These are phyloP conservation scores for Pagetopsis macropterus DNA, from an alignment of 2,797 vertebrate genomes.

Conservation along the genomic window DNA sequence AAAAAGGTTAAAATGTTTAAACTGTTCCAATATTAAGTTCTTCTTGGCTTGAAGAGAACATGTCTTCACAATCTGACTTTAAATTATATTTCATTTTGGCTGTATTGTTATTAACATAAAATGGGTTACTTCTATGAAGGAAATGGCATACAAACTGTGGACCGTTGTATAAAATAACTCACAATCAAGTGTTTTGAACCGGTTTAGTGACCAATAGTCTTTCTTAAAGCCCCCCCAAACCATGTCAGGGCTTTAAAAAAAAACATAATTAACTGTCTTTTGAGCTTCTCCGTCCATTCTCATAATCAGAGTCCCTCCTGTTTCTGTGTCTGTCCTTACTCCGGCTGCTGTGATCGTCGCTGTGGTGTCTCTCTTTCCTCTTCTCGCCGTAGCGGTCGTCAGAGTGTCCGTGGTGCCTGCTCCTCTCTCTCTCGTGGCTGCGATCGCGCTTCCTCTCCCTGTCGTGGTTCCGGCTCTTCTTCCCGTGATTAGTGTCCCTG, in stretches of 20 bases:
- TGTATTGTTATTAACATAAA: conserved; percentile 61
- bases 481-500: conserved; percentile 87
- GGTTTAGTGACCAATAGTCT: conserved; percentile 24
- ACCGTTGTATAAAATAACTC: conserved; percentile 24
- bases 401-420: conserved; percentile 82
- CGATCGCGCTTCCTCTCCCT: conserved; percentile 81
- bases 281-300: conserved; percentile 81
- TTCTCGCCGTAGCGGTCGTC: conserved; percentile 86
- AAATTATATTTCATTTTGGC: conserved; percentile 65
- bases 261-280: conserved; percentile 74
- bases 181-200: conserved; percentile 41
- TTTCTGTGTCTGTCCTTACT: conserved; percentile 88
- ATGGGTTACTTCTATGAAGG: conserved; percentile 43
- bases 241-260: conserved; percentile 3
- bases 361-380: conserved; percentile 86
- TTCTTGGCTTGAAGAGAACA: conserved; percentile 57
- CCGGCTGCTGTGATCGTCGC: conserved; percentile 83
- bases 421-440: conserved; percentile 76
- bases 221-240: conserved; percentile 13
- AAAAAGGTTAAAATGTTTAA: conserved; percentile 66
- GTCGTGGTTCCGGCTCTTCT: conserved; percentile 89
- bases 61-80: conserved; percentile 55
- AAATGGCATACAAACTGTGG: conserved; percentile 46
- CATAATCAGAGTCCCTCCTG: conserved; percentile 86
- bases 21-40: conserved; percentile 46